Evolutionary conservation across 2,113 vertebrate species (phyloP).

Genomic region (Scartelaos histophorus): DNA sequence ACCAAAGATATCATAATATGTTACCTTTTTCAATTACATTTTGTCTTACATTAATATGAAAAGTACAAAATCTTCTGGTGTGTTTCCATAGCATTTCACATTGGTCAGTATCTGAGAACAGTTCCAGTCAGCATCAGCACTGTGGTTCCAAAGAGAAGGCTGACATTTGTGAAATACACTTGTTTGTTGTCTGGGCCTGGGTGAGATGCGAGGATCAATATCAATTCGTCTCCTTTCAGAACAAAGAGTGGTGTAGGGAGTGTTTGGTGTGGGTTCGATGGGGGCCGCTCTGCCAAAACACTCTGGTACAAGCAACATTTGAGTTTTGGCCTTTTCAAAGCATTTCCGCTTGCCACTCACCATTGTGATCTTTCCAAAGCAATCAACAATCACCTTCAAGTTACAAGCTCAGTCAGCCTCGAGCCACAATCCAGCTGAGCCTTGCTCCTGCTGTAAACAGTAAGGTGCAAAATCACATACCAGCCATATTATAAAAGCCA

Average conservation of each 20-base stretch:
- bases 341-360: background rate
- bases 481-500: background rate
- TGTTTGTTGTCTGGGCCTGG: slow-evolving; percentile 10
- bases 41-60: no score
- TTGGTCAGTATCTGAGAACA: background rate
- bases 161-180: slow-evolving; percentile 33
- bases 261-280: slow-evolving; percentile 18
- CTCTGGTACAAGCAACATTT: slow-evolving; percentile 10
- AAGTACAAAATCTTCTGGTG: no score
- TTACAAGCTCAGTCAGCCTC: background rate
- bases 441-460: background rate
- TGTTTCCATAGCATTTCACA: background rate
- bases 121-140: slow-evolving; percentile 15
- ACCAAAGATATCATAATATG: no score
- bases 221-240: slow-evolving; percentile 34
- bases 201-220: slow-evolving; percentile 35
- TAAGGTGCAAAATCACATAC: background rate
- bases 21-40: no score
- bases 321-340: slow-evolving; percentile 10
- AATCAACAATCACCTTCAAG: background rate
- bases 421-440: background rate
- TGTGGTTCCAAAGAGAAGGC: slow-evolving; percentile 17
- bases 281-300: background rate
- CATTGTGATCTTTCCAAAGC: slow-evolving; percentile 3
- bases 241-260: slow-evolving; percentile 11